Conservation (phyloP, 2,113 vertebrate genomes). For the Neogobius melanostomus region DNA sequence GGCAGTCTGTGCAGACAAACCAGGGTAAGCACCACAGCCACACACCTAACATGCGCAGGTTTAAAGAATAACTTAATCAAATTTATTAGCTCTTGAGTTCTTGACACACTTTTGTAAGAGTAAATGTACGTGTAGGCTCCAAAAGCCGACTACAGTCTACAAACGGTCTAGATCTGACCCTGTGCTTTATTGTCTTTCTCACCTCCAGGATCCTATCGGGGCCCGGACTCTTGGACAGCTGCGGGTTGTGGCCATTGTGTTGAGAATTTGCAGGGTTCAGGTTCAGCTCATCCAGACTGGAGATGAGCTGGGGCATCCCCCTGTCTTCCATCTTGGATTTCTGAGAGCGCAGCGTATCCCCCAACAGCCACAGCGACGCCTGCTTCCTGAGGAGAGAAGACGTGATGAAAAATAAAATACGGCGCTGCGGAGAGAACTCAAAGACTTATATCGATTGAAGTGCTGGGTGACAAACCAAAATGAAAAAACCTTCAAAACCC, state of each 20-base stretch:
- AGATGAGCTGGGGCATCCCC: conserved; percentile 81
- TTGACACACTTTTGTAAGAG: too few relatives aligned
- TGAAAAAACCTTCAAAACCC: too few relatives aligned
- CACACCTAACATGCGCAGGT: too few relatives aligned
- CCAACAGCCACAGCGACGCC: conserved; percentile 84
- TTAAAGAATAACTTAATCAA: too few relatives aligned
- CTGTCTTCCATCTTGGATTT: conserved; percentile 77
- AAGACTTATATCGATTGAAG: too few relatives aligned
- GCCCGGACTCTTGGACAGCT: conserved; percentile 63
- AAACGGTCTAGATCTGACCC: too few relatives aligned
- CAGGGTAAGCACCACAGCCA: too few relatives aligned
- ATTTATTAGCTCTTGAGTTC: too few relatives aligned
- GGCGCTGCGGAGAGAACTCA: not conserved
- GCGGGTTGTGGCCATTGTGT: conserved; percentile 41
- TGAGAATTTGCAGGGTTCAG: conserved; percentile 56
- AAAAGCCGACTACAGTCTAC: too few relatives aligned
- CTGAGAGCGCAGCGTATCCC: conserved; percentile 79
- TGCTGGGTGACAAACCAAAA: too few relatives aligned
- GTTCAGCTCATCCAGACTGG: conserved; percentile 82
- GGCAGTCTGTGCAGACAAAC: too few relatives aligned
- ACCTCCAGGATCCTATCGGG: conserved; percentile 82
- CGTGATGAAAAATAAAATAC: not conserved
- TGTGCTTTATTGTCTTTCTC: not conserved
- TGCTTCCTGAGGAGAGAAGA: conserved; percentile 82
- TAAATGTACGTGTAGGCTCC: too few relatives aligned